These are phyloP conservation scores for Drosophila trichaetosa DNA, from an alignment of 2,888 invertebrate genomes.

Conservation along the genomic window DNA sequence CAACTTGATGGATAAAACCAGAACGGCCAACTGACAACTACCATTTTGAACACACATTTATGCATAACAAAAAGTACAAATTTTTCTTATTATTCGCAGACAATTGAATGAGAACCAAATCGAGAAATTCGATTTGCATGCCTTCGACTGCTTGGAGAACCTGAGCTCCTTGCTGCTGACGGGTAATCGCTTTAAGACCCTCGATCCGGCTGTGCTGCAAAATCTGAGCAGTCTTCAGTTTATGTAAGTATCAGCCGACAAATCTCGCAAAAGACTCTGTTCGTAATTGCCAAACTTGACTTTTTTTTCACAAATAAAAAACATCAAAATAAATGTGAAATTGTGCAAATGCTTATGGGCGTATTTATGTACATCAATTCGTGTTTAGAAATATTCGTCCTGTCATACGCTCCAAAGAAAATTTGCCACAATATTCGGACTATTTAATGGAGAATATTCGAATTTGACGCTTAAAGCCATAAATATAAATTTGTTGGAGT, in stretches of 20 bases:
- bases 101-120: conserved; percentile 86
- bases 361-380: neutral
- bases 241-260: conserved; percentile 84
- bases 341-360: neutral
- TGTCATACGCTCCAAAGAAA: neutral
- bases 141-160: conserved; percentile 85
- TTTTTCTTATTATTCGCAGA: conserved; percentile 61
- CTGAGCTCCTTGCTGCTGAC: conserved; percentile 85
- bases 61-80: neutral
- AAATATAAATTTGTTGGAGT: neutral
- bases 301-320: too few relatives aligned
- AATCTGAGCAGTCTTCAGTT: conserved; percentile 84
- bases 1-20: conserved; percentile 62
- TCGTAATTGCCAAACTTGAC: neutral
- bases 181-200: conserved; percentile 82
- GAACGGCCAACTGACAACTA: neutral
- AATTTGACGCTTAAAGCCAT: neutral
- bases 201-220: conserved; percentile 83
- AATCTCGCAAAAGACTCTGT: neutral
- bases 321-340: neutral
- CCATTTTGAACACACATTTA: neutral
- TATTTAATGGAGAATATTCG: neutral
- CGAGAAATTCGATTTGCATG: conserved; percentile 83
- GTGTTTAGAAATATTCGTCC: neutral
- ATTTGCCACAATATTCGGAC: neutral